Evolutionary conservation across 2,888 invertebrate species (phyloP).

Genomic region (Polylopha cassiicola): DNA sequence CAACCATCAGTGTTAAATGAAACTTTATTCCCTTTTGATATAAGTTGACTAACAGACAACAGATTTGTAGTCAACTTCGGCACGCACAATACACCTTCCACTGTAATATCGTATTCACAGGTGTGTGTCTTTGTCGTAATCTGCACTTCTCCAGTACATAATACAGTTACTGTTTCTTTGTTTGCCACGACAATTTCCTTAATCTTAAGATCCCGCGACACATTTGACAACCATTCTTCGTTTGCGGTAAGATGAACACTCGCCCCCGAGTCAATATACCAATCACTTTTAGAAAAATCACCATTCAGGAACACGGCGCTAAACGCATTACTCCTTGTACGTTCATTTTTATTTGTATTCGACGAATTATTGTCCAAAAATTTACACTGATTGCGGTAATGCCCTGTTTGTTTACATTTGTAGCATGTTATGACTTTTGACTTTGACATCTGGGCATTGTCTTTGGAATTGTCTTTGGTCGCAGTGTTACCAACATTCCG

Average conservation of each 20-base stretch:
- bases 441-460: slow-evolving; percentile 25
- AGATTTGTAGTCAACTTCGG: slow-evolving; percentile 11
- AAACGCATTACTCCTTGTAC: slow-evolving; percentile 27
- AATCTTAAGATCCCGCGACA: too few relatives aligned
- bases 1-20: slow-evolving; percentile 9
- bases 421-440: slow-evolving; percentile 22
- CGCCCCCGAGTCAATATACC: slow-evolving; percentile 29
- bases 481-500: slow-evolving; percentile 23
- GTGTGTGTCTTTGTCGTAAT: neutral
- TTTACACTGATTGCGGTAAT: slow-evolving; percentile 28
- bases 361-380: slow-evolving; percentile 15
- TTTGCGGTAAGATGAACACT: slow-evolving; percentile 29
- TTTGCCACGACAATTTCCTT: slow-evolving; percentile 7
- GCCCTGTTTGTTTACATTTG: slow-evolving; percentile 29
- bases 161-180: slow-evolving; percentile 1
- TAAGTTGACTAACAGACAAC: slow-evolving; percentile 17
- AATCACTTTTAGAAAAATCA: slow-evolving; percentile 28
- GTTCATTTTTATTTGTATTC: slow-evolving; percentile 24
- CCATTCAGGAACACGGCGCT: slow-evolving; percentile 29
- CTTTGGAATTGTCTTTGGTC: slow-evolving; percentile 20
- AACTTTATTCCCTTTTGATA: slow-evolving; percentile 16
- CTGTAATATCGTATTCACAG: slow-evolving; percentile 3
- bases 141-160: slow-evolving; percentile 5
- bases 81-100: slow-evolving; percentile 4
- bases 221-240: slow-evolving; percentile 23